These are phyloP conservation scores for Lordiphosa stackelbergi DNA, from an alignment of 1,140 invertebrate genomes.

Conservation along the genomic window DNA sequence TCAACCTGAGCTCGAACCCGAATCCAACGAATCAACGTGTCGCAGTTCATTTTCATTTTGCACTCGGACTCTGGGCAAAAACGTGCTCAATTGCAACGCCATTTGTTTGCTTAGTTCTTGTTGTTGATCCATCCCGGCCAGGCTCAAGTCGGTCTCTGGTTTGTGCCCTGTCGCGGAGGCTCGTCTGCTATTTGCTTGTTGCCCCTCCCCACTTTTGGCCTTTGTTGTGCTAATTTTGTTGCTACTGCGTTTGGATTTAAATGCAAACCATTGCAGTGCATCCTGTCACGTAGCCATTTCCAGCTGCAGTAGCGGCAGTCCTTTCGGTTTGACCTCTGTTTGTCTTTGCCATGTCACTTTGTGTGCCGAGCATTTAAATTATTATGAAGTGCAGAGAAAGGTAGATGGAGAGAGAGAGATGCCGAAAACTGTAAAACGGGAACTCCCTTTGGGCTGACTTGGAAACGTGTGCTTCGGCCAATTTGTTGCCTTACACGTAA, in stretches of 20 bases:
- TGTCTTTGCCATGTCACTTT: conserved; percentile 72
- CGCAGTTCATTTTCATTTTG: conserved; percentile 68
- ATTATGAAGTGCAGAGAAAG: conserved; percentile 49
- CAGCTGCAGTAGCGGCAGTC: conserved; percentile 39
- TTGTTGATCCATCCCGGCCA: conserved; percentile 45
- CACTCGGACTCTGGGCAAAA: conserved; percentile 44
- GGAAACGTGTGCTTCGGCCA: conserved; percentile 69
- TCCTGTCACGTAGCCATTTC: conserved; percentile 72
- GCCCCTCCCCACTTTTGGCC: conserved; percentile 22
- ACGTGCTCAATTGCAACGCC: conserved; percentile 76
- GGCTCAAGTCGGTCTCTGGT: conserved; percentile 19
- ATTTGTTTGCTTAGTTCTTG: conserved; percentile 72
- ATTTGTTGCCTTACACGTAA: conserved; percentile 74
- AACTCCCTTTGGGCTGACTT: conserved; percentile 10
- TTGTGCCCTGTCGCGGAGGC: conserved; percentile 25
- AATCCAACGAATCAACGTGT: conserved; percentile 31
- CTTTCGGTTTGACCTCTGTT: conserved; percentile 62
- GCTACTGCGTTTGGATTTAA: conserved; percentile 64
- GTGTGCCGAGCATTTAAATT: conserved; percentile 76
- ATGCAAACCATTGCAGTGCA: conserved; percentile 65
- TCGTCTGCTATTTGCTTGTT: conserved; percentile 61
- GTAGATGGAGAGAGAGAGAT: too few relatives aligned
- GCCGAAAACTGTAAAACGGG: conserved; percentile 2
- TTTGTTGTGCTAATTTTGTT: conserved; percentile 72
- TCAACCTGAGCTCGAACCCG: not conserved